Base-by-base conservation (phyloP, 2,113 vertebrate species). In the Poeciliopsis occidentalis region DNA sequence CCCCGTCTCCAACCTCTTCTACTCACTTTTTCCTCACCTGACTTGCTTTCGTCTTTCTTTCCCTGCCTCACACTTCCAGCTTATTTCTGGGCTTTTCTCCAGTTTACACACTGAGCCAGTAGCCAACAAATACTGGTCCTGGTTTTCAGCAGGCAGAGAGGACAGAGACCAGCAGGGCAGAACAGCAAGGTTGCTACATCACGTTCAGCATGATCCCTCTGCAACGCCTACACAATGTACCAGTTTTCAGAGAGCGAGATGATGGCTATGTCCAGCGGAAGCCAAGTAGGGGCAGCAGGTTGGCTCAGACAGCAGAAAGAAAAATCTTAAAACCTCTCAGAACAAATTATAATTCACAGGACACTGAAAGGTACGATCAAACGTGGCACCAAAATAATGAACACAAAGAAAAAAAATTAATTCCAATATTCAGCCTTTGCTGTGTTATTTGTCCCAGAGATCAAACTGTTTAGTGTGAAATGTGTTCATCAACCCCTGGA, bases 51-150 rank as follows among this genome's bases (percentile, higher is more conserved):
- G 15, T 69, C 57, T 44, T 65, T 44, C 29, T 70, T 72, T 41
- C 71, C 41, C 51, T 57, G 19, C 71, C 22, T 68, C 57, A 27
- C 63, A 19, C 57, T 67, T 37, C 69, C 27, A 63, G 47, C 34
- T 71, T 66, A 68, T 79, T 51, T 84, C 88, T 91, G 87, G 93
- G 93, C 91, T 84, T 73, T 39, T 54, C 34, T 92, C 93, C 93
- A 93, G 87, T 85, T 80, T 76, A 85, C 79, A 82, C 60, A 74
- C 85, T 79, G 78, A 84, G 81, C 86, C 73, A 75, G 89, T 75
- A 79, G 88, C 85, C 87, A 89, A 85, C 87, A 91, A 92, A 91
- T 79, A 83, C 72, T 91, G 93, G 87, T 88, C 54, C n/a, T 1
- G 5, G 72, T 90, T 75, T 82, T 84, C 79, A 70, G 81, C 85